Evolutionary conservation across 2,113 vertebrate species (phyloP).

Genomic region (Macaca nemestrina): DNA sequence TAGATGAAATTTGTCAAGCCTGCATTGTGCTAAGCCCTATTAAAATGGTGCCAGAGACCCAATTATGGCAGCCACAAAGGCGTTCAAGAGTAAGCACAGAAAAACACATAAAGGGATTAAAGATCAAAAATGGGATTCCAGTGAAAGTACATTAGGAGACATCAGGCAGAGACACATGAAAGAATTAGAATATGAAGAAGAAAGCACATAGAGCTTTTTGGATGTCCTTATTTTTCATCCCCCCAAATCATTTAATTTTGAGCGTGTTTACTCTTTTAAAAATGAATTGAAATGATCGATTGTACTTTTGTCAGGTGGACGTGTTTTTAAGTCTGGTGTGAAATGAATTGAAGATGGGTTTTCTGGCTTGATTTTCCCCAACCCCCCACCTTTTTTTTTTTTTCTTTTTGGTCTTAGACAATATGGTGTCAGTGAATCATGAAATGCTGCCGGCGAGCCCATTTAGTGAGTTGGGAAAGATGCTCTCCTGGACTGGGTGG

Average conservation of each 20-base stretch:
- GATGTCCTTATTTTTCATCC: conserved; percentile 25
- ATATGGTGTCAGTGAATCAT: conserved; percentile 10
- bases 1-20: conserved; percentile 80
- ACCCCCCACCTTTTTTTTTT: neutral
- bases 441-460: neutral
- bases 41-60: conserved; percentile 86
- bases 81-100: conserved; percentile 83
- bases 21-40: conserved; percentile 80
- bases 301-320: conserved; percentile 50
- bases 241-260: conserved; percentile 73
- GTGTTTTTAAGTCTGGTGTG: neutral
- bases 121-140: conserved; percentile 85
- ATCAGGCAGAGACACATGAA: conserved; percentile 81
- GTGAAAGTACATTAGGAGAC: conserved; percentile 80
- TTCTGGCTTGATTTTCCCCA: neutral
- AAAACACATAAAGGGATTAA: conserved; percentile 86
- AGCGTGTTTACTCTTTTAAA: conserved; percentile 71
- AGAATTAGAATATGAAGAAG: conserved; percentile 80
- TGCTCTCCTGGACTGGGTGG: no score
- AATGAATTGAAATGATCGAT: conserved; percentile 61
- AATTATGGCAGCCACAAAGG: conserved; percentile 86
- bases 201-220: conserved; percentile 72
- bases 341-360: conserved; percentile 53
- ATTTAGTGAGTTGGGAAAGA: no score
- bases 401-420: conserved; percentile 28